Conservation (phyloP, 2,113 vertebrate species). For the Pitta sordida region DNA sequence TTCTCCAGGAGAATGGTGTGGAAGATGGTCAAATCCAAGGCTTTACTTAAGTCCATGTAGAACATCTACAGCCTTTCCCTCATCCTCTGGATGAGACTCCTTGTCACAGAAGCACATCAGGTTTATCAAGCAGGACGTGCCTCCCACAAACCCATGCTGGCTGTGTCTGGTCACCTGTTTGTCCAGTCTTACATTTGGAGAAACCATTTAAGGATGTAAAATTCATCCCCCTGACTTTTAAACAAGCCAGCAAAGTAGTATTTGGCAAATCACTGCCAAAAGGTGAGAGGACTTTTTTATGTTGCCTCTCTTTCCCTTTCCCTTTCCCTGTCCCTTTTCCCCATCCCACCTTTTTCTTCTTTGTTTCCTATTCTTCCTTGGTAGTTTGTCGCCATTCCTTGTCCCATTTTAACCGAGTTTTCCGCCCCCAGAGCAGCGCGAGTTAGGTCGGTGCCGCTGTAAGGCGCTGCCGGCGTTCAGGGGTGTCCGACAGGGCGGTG, state of each 20-base stretch:
- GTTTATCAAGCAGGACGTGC: not conserved
- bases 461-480: not conserved
- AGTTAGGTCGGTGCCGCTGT: accelerated
- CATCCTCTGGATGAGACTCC: not conserved
- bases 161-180: not conserved
- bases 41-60: not conserved
- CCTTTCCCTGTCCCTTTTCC: not conserved
- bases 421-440: accelerated
- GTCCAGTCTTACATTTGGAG: not conserved
- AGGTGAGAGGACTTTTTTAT: too few relatives aligned
- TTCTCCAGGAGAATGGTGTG: not conserved
- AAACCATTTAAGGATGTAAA: not conserved
- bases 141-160: not conserved
- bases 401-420: not conserved
- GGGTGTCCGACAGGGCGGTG: not conserved
- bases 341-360: too few relatives aligned
- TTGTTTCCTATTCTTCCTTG: not conserved
- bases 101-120: not conserved
- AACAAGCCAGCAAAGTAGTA: not conserved
- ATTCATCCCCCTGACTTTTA: not conserved
- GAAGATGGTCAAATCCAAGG: not conserved
- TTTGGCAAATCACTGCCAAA: not conserved
- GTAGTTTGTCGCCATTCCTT: too few relatives aligned
- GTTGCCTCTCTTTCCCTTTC: too few relatives aligned
- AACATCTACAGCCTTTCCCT: not conserved